phyloP scores from a whole-genome alignment of 2,888 invertebrate genomes.

The Cosmorhoe ocellata region DNA sequence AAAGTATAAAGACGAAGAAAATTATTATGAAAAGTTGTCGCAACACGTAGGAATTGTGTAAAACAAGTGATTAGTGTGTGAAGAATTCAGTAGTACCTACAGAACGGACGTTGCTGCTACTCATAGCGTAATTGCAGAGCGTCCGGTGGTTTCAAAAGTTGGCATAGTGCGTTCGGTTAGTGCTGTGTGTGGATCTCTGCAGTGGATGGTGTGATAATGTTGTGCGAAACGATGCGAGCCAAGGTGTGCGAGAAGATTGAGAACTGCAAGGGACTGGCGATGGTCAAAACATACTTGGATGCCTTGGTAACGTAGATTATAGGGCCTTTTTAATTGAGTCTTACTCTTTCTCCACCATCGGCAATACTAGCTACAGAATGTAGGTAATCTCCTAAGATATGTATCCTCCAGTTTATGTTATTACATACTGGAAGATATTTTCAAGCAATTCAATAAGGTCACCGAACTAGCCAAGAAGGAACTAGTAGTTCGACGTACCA shows the following conservation, averaged over 20 bases:
- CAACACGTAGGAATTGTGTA: constrained; percentile 18
- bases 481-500: too few species aligned
- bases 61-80: constrained; percentile 30
- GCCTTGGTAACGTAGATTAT: constrained; percentile 50
- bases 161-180: constrained; percentile 46
- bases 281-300: constrained; percentile 69
- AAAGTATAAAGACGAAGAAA: constrained; percentile 20
- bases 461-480: too few species aligned
- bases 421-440: too few species aligned
- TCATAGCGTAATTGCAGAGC: constrained; percentile 51
- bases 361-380: too few species aligned
- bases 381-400: too few species aligned
- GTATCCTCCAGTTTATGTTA: too few species aligned
- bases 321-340: not conserved
- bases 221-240: constrained; percentile 68
- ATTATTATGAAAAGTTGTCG: constrained; percentile 29
- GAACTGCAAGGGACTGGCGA: constrained; percentile 67
- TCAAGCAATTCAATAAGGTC: too few species aligned
- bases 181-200: constrained; percentile 38
- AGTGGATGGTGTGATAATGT: constrained; percentile 51
- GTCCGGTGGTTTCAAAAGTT: constrained; percentile 68
- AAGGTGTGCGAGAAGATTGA: constrained; percentile 73
- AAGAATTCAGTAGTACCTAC: constrained; percentile 27
- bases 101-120: constrained; percentile 29
- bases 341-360: too few species aligned